Base-by-base conservation (phyloP, 2,888 invertebrate species). In the Macrophya alboannulata region DNA sequence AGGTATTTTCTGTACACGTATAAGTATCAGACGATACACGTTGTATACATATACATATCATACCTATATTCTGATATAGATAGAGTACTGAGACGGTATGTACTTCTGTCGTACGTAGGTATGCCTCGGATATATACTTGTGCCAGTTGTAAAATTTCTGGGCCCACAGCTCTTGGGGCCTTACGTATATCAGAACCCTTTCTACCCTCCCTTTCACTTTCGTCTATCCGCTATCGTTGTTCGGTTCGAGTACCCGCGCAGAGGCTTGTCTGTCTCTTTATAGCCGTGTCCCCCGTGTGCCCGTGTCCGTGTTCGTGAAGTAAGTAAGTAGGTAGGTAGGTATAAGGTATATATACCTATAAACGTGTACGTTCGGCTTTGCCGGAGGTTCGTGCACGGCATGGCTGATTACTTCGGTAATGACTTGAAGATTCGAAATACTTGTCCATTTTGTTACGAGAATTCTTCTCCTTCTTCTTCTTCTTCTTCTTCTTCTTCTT, bases 151-250 rank as follows among this genome's bases (percentile, higher is more conserved):
- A 81, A 81, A 81, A 81, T 81, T 81, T 62, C 62, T 62, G 59
- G 74, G 77, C 55, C 77, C 77, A 55, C 31, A 31, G 31, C 51
- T 51, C 31, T 15, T 17, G 81, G 59, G 21, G 81, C 81, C 62
- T 59, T 81, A 65, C 81, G 62, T 65, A 65, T 59, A 81, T 81
- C 81, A 81, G 83, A 90, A 92, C 93, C 92, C 92, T 93, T 93
- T 93, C 93, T 92, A 93, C 92, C 92, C 92, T 92, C 92, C 93
- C 93, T 93, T 93, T 93, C 93, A 93, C 93, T 93, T 93, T 93
- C 93, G 91, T 93, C 92, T 91, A 92, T 92, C 92, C 68, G 83
- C 71, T 81, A 81, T 81, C 81, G 83, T 71, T 68, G 83, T 48
- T 83, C 62, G 37, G 43, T 83, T 62, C 48, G 10, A 68, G 68